Evolutionary conservation across 1,140 invertebrate species (phyloP), one percentile per base, ranked within the genome.

Genomic region (Pseudomyrmex pallidus): DNA sequence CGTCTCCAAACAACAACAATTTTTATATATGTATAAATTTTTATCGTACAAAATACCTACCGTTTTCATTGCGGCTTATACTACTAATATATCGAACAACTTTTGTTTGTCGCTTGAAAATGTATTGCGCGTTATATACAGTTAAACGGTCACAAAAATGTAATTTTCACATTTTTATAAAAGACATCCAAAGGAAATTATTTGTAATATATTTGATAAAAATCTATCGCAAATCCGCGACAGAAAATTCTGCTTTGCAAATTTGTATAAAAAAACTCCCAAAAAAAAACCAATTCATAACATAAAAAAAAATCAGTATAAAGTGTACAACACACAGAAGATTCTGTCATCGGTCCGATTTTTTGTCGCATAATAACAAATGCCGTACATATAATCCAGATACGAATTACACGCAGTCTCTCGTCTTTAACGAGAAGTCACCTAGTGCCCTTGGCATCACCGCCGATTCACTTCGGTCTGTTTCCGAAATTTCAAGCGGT

Each of bases 51-150:
- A 78, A 76, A 8, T n/a, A n/a, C 35, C 35, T 7, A 7, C 56
- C n/a, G 17, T 70, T 67, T 59, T 13, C 68, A 15, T 25, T 44
- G 20, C 13, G 13, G 3, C 5, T 52, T 52, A 52, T 7, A 25
- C n/a, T 74, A 74, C n/a, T 13, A 67, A 25, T 77, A 64, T 77
- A 76, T 76, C 17, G 59, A 74, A 74, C 70, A 61, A 66, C 13
- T 15, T 77, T 66, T 12, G 35, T 35, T 35, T 9, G 4, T 15
- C n/a, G 35, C 20, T 35, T 54, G 35, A 77, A 67, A 22, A 56
- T 44, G n/a, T 70, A 57, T 78, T 61, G 66, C 48, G 12, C 44
- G 54, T n/a, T 35, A 35, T 35, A 35, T 35, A 35, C 35, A n/a
- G 4, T 72, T 72, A 72, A 80, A 67, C n/a, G 54, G 35, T 80